phyloP scores from a whole-genome alignment of 1,140 invertebrate genomes.

The Drosophila nasuta region DNA sequence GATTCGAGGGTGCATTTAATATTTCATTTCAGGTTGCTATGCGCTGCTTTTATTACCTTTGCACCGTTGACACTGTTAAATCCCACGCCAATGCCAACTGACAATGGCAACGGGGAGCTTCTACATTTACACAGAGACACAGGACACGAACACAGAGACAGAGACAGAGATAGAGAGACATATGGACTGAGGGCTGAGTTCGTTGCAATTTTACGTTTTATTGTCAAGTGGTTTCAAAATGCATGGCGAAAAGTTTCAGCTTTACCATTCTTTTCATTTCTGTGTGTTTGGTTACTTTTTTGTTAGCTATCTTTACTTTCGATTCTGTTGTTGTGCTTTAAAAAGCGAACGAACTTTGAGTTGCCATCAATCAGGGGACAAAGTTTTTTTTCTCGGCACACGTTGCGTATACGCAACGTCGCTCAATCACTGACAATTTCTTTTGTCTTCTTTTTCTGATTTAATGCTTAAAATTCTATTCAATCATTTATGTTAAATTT shows the following conservation, averaged over 20 bases:
- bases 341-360: conserved; percentile 45
- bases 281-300: background rate
- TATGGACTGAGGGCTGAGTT: conserved; percentile 44
- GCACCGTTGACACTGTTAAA: conserved; percentile 73
- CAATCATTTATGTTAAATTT: conserved; percentile 82
- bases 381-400: conserved; percentile 28
- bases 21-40: conserved; percentile 70
- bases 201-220: conserved; percentile 71
- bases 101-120: conserved; percentile 54
- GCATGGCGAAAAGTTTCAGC: conserved; percentile 48
- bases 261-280: conserved; percentile 12
- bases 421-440: conserved; percentile 75
- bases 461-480: conserved; percentile 76
- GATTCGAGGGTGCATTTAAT: conserved; percentile 72
- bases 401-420: conserved; percentile 47
- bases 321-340: background rate
- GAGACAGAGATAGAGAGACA: background rate
- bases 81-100: conserved; percentile 66
- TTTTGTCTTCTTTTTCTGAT: conserved; percentile 37
- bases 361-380: conserved; percentile 47
- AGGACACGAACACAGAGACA: background rate
- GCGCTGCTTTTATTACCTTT: conserved; percentile 78
- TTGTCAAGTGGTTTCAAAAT: conserved; percentile 78
- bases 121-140: conserved; percentile 58
- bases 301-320: conserved; percentile 15